Percentiles rank a stretch among this genome's conserved stretches.
Evolutionary conservation across 2,888 invertebrate species (phyloP).

Genomic region (Erebia aethiops): DNA sequence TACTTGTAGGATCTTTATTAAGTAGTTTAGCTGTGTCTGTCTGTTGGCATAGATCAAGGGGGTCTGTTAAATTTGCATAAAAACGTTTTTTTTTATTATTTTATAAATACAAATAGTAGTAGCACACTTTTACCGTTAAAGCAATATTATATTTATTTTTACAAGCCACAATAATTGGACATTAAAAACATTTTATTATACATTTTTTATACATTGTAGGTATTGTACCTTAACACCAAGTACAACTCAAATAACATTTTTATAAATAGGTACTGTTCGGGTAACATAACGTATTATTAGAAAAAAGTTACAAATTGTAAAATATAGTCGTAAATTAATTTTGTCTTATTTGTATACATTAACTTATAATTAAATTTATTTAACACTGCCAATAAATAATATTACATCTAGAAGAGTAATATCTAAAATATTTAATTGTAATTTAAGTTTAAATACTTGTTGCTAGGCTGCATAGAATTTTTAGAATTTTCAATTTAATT

Average conservation of each 20-base stretch:
- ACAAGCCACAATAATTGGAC: neutral
- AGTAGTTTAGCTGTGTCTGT: slow-evolving; percentile 75
- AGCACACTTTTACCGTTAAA: neutral
- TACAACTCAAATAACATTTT: neutral
- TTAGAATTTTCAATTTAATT: no score
- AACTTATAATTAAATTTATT: slow-evolving; percentile 6
- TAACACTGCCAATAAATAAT: slow-evolving; percentile 13
- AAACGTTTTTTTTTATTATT: slow-evolving; percentile 27
- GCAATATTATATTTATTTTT: neutral
- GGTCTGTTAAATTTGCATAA: slow-evolving; percentile 61
- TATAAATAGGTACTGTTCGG: neutral
- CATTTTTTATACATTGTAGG: neutral
- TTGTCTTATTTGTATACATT: slow-evolving; percentile 21
- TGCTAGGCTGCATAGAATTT: neutral
- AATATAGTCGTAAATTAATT: neutral
- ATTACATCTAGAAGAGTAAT: neutral
- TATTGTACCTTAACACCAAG: no score
- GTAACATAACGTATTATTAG: neutral
- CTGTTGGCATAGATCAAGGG: slow-evolving; percentile 71
- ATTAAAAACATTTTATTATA: no score
- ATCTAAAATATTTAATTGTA: neutral
- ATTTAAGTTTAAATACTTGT: neutral
- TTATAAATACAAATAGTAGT: neutral
- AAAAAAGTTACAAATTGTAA: neutral
- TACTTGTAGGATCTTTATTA: slow-evolving; percentile 83